A percentile compares a stretch with the other conserved stretches of the same genome.
Conservation (phyloP, 2,113 vertebrate genomes). For the Lasiurus borealis region DNA sequence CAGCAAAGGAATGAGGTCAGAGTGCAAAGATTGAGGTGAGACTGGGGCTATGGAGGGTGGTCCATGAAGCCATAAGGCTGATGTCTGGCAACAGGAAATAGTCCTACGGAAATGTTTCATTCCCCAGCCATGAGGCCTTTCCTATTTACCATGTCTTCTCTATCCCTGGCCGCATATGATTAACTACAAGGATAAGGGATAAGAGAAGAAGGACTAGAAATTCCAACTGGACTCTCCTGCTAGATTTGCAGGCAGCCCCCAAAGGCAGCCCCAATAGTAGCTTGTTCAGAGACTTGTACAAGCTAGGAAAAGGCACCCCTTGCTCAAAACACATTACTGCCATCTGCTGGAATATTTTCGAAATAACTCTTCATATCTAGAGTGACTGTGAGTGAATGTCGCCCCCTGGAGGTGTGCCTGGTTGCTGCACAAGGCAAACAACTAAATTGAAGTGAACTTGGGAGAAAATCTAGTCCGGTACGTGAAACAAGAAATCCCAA, state of each 20-base stretch:
- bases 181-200: neutral
- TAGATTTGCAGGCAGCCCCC: neutral
- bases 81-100: neutral
- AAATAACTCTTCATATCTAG: neutral
- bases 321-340: slow-evolving; percentile 61
- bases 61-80: neutral
- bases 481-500: neutral
- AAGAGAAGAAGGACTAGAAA: neutral
- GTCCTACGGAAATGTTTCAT: neutral
- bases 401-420: neutral
- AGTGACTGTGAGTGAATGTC: neutral
- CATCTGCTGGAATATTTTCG: slow-evolving; percentile 63
- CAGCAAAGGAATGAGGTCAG: neutral
- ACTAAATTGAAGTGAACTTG: neutral
- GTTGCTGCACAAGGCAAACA: neutral
- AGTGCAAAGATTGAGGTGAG: neutral
- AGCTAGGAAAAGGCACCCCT: neutral
- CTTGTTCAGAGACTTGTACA: neutral
- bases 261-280: too few relatives aligned
- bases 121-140: neutral
- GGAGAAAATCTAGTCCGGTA: neutral
- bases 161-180: neutral
- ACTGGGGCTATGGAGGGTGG: fast-evolving
- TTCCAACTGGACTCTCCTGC: neutral
- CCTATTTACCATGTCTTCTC: neutral